Base-by-base conservation (phyloP, 1,140 invertebrate species). In the Drosophila ananassae region DNA sequence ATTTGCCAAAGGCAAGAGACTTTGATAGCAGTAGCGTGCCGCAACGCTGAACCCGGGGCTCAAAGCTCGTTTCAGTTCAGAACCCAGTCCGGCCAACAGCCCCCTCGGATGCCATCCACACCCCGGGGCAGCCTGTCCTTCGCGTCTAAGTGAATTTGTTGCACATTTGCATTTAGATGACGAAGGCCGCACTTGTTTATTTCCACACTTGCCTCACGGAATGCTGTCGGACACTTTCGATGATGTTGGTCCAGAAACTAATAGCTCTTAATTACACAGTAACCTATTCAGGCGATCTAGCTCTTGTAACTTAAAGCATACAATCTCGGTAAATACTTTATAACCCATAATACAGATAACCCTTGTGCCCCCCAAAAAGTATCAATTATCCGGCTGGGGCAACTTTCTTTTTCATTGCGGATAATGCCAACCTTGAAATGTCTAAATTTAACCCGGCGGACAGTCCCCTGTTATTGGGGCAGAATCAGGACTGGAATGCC, bases 1-100 rank as follows among this genome's bases (percentile, higher is more conserved):
- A 85, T 87, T 85, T 85, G 74, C 66, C 75, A 87, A 89, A 87
- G 82, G 85, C 82, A 87, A 89, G 87, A 87, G 76, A 73, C 82
- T 87, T 79, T 89, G 79, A 89, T 87, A 79, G 83, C 83, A 63
- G 75, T 87, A 82, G 83, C 82, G 82, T 87, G 82, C 83, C 74
- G 75, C 79, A 89, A 78, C 83, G 66, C 39, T 82, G 78, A 66
- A 57, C 69, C 28, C 60, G 17, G 10, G 5, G 30, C 22, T 32
- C 37, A 39, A 52, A 67, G 47, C 63, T 24, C 22, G 63, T 52
- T 67, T 52, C 30, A 50, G 59, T 58, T 25, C 21, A 63, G 58
- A 66, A 63, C 59, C 47, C 25, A 28, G 17, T 21, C 44, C 9
- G 17, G 9, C 44, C 44, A 52, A 12, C 41, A 12, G 28, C n/a